These are phyloP conservation scores for Acleris literana DNA, from an alignment of 2,888 invertebrate genomes.

Conservation along the genomic window DNA sequence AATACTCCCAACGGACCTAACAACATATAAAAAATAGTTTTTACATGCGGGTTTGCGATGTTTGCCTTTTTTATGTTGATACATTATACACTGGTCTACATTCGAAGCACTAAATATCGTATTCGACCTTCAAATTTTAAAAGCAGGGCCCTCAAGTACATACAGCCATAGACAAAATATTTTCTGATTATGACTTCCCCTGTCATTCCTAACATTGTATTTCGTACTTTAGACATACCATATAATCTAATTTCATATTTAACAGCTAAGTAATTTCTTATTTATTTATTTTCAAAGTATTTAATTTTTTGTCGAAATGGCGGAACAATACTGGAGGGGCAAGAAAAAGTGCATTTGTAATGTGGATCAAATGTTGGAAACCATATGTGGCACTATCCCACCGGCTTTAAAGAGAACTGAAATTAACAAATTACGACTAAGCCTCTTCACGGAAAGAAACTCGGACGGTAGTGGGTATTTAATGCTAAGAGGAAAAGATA, in stretches of 20 bases:
- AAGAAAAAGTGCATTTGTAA: constrained; percentile 64
- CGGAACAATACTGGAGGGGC: constrained; percentile 25
- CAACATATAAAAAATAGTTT: too few relatives aligned
- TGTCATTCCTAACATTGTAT: not conserved
- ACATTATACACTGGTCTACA: too few relatives aligned
- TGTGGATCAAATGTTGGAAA: constrained; percentile 48
- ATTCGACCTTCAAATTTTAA: too few relatives aligned
- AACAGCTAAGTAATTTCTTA: not conserved
- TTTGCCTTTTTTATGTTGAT: too few relatives aligned
- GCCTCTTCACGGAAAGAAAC: constrained; percentile 78
- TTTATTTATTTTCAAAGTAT: constrained; percentile 10
- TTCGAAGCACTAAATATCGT: too few relatives aligned
- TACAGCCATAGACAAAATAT: too few relatives aligned
- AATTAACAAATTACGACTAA: constrained; percentile 62
- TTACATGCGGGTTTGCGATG: too few relatives aligned
- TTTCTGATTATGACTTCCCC: not conserved
- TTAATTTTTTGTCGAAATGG: constrained; percentile 22
- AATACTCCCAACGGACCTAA: too few relatives aligned
- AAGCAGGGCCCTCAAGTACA: too few relatives aligned
- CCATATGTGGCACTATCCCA: constrained; percentile 54
- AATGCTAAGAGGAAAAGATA: constrained; percentile 78
- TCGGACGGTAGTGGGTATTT: constrained; percentile 80
- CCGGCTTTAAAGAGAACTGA: constrained; percentile 48
- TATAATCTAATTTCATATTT: too few relatives aligned
- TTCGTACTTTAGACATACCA: too few relatives aligned